These are phyloP conservation scores for Dolichoris vasculosae DNA, from an alignment of 1,140 invertebrate species.

Conservation along the genomic window DNA sequence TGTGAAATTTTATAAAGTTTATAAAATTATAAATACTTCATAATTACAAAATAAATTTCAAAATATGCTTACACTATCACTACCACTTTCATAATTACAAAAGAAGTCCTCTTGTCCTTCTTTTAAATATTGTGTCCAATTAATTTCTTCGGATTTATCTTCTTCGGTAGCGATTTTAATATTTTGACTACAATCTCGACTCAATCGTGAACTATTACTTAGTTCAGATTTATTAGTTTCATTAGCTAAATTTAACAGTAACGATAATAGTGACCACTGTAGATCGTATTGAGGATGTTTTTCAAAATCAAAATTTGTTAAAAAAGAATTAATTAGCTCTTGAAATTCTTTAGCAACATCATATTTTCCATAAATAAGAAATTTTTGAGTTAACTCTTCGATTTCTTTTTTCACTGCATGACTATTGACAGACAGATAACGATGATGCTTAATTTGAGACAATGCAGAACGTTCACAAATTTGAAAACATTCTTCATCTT, in stretches of 20 bases:
- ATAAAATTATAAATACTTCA: not conserved
- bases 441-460: constrained; percentile 72
- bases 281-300: constrained; percentile 72
- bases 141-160: constrained; percentile 66
- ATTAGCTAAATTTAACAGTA: constrained; percentile 67
- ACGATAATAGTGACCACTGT: constrained; percentile 69
- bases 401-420: constrained; percentile 68
- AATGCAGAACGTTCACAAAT: constrained; percentile 71
- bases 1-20: not conserved
- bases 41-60: constrained; percentile 27
- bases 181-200: constrained; percentile 54
- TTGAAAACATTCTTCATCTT: constrained; percentile 69
- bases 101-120: constrained; percentile 70
- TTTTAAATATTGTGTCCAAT: constrained; percentile 71
- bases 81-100: constrained; percentile 63
- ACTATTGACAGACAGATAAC: constrained; percentile 69
- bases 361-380: constrained; percentile 72
- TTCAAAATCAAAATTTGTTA: constrained; percentile 70
- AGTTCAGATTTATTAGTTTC: constrained; percentile 66
- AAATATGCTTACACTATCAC: constrained; percentile 64
- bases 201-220: constrained; percentile 51
- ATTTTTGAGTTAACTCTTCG: constrained; percentile 68
- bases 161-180: constrained; percentile 51
- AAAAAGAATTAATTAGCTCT: constrained; percentile 65
- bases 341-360: constrained; percentile 68